Conservation (phyloP, 2,113 vertebrate species). For the Chionomys nivalis region DNA sequence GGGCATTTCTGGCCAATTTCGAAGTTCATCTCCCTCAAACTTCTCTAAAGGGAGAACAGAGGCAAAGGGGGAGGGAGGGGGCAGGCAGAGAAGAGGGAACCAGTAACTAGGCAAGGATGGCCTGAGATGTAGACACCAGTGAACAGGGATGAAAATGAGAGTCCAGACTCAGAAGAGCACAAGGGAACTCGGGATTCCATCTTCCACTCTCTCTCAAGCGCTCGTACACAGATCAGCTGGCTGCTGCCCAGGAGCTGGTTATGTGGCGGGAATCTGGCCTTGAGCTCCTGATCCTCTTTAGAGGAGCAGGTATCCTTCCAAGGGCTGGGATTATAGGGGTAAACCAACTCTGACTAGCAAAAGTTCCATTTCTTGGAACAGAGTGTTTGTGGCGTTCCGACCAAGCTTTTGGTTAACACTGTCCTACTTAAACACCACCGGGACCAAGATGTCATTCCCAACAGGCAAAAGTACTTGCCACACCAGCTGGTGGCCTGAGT, state of each 20-base stretch:
- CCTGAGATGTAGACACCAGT: not conserved
- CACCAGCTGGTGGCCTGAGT: not conserved
- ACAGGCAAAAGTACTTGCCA: not conserved
- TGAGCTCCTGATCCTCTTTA: not conserved
- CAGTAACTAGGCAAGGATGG: not conserved
- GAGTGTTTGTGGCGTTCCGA: not conserved
- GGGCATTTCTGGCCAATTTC: not conserved
- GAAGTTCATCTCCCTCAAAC: not conserved
- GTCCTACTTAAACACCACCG: not conserved
- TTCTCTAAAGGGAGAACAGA: not conserved
- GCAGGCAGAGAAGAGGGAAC: not conserved
- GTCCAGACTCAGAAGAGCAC: not conserved
- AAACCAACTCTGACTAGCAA: not conserved
- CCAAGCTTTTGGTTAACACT: not conserved
- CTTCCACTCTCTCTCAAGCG: not conserved
- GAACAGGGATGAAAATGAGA: not conserved
- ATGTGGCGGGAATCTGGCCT: not conserved
- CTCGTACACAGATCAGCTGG: not conserved
- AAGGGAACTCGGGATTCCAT: not conserved
- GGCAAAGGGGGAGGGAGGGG: fast-evolving
- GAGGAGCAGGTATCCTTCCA: not conserved
- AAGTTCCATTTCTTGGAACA: not conserved
- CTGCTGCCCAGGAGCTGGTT: no score
- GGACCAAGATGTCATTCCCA: not conserved
- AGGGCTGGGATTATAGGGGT: not conserved